Evolutionary conservation across 2,888 invertebrate genomes (phyloP), one percentile per base, ranked within the genome.

Genomic region (Imbricaverruca yamaguchii): DNA sequence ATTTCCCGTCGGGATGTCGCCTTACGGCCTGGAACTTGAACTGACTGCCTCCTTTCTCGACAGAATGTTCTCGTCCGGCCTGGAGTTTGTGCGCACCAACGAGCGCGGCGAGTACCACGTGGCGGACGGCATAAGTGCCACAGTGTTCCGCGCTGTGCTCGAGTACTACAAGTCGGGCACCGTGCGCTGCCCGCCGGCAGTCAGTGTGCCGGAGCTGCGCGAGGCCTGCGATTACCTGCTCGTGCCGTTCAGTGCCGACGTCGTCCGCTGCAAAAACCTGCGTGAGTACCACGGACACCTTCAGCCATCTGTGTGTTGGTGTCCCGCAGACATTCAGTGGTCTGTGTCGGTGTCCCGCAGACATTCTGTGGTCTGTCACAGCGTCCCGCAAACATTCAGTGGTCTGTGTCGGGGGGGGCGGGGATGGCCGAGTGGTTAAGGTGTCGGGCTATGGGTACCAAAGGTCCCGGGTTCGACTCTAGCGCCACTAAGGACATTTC

Each of bases 171-270:
- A 94, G 83, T 93, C 93, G 25, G 97, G 97, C 7, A 89, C 93
- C 63, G 96, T 98, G 84, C 91, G 94, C 65, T 99, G 98, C 86
- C 99, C 99, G 0, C 96, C 97, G 0, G 94, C 95, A 0, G 96
- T 99, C 0, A 93, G 96, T 0, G 97, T 99, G 69, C 96, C 96
- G 85, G 99, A 99, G 88, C 88, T 99, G 84, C 90, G 98, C 83
- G 99, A 99, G 88, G 98, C 99, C 39, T 99, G 99, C 87, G 99
- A 99, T 88, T 99, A 99, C 88, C 90, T 99, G 81, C 90, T 99
- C 77, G 94, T 99, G 86, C 99, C 99, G 21, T 99, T 99, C 87
- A 97, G 97, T 89, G 96, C 98, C 15, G 92, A 92, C 84, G 97
- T 97, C 77, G 94, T 99, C 81, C 93, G 96, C 86, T 98, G 97